phyloP scores from a whole-genome alignment of 2,113 vertebrate genomes.

The Petroica traversi region DNA sequence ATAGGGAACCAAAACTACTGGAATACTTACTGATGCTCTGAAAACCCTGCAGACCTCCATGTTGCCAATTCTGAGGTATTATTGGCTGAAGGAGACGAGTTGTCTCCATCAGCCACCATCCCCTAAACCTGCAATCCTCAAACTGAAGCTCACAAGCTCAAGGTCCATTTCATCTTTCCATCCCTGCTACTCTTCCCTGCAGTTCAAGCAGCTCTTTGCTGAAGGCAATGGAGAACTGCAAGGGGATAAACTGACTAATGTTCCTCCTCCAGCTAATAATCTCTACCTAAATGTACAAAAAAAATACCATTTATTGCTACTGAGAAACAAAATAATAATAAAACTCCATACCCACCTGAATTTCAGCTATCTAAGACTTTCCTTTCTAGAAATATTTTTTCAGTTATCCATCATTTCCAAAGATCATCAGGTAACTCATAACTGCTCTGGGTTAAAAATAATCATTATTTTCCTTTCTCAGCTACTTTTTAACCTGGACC shows the following conservation, averaged over 20 bases:
- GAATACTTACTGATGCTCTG: background rate
- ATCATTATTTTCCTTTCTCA: background rate
- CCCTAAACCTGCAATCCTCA: background rate
- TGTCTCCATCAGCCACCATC: background rate
- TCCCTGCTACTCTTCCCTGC: background rate
- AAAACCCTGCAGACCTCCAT: background rate
- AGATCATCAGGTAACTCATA: background rate
- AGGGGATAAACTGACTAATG: background rate
- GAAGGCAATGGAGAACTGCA: background rate
- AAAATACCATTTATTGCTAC: background rate
- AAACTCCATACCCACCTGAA: background rate
- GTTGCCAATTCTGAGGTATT: accelerated
- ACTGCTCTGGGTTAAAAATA: background rate
- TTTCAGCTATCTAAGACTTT: background rate
- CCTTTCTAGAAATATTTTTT: background rate
- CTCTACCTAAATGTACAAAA: background rate
- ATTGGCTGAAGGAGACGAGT: background rate
- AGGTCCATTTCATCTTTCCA: background rate
- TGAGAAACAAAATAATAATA: background rate
- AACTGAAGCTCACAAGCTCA: background rate
- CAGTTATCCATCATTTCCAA: background rate
- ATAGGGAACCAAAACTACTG: background rate
- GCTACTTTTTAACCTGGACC: background rate
- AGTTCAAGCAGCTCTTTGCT: background rate
- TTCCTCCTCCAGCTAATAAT: background rate